A percentile compares a stretch with the other conserved stretches of the same genome.
These are phyloP conservation scores for Microchirus variegatus DNA, from an alignment of 2,797 vertebrate genomes.

Conservation along the genomic window DNA sequence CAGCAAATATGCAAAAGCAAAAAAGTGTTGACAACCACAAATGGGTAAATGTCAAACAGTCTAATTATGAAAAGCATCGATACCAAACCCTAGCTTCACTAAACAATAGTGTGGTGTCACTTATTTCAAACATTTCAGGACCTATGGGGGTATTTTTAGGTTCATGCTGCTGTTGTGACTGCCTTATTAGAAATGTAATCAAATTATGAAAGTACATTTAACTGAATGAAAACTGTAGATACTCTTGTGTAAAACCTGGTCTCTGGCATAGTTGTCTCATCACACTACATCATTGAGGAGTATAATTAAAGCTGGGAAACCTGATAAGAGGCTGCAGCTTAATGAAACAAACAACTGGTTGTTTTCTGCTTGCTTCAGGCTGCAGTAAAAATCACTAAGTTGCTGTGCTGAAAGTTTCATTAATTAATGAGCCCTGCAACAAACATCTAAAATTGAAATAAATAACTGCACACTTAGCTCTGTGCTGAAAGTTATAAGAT, in stretches of 20 bases:
- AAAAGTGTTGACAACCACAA: neutral
- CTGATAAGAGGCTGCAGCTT: constrained; percentile 20
- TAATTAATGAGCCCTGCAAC: too few relatives aligned
- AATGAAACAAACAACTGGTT: constrained; percentile 20
- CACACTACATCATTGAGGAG: neutral
- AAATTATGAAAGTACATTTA: constrained; percentile 8
- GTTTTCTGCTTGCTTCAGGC: constrained; percentile 7
- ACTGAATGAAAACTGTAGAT: neutral
- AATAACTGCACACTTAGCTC: too few relatives aligned
- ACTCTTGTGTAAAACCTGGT: constrained; percentile 1
- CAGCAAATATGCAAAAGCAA: constrained; percentile 11
- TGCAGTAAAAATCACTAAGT: neutral
- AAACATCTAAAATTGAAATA: too few relatives aligned
- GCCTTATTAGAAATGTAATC: constrained; percentile 13
- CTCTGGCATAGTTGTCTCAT: constrained; percentile 7
- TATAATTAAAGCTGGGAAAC: constrained; percentile 12
- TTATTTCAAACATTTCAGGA: too few relatives aligned
- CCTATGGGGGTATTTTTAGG: too few relatives aligned
- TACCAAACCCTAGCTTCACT: too few relatives aligned
- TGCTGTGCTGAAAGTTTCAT: neutral
- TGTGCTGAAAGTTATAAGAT: too few relatives aligned
- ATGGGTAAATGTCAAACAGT: too few relatives aligned
- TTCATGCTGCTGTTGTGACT: neutral
- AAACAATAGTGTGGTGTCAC: too few relatives aligned
- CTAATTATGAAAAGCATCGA: too few relatives aligned